Evolutionary conservation across 2,113 vertebrate species (phyloP), one percentile per base, ranked within the genome.

Genomic region (Mustela nigripes): DNA sequence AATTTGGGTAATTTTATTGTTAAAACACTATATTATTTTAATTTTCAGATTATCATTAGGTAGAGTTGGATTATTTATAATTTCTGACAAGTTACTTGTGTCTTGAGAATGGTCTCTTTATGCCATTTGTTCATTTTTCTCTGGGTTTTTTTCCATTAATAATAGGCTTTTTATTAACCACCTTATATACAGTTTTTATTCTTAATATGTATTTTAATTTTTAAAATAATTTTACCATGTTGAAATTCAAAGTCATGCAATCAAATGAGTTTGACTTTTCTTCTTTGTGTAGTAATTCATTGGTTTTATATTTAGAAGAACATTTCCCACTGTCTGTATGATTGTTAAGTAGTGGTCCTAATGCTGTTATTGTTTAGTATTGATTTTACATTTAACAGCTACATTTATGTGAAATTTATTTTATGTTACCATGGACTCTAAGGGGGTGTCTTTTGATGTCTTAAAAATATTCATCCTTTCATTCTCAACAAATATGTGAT

Each of bases 301-400:
- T 81, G 7, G 65, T 78, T 89, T 65, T 33, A 33, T 62, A 48
- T 9, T 60, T 76, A 50, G n/a, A 39, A 78, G n/a, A 28, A 56
- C n/a, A 65, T 88, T 93, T 91, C 24, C 58, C 53, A 65, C 9
- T 83, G 15, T 73, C 4, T 50, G 16, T 73, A 12, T 56, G 7
- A 65, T 83, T 83, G 28, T 83, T 96, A 84, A 42, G 15, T 84
- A 60, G 56, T 84, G 94, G 9, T 88, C 21, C 45, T 80, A 89
- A 67, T 45, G 36, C 12, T 84, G 14, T 83, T 56, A 14, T 53
- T 86, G 4, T n/a, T 90, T 79, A 45, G n/a, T 53, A 58, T 73
- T 65, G 28, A 79, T 67, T 65, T 63, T 63, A 33, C 4, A 65
- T 28, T 95, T 94, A 80, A 65, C 7, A 65, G n/a, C 39, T 67